Evolutionary conservation across 2,113 vertebrate species (phyloP), one percentile per base, ranked within the genome.

Genomic region (Sebastes fasciatus): DNA sequence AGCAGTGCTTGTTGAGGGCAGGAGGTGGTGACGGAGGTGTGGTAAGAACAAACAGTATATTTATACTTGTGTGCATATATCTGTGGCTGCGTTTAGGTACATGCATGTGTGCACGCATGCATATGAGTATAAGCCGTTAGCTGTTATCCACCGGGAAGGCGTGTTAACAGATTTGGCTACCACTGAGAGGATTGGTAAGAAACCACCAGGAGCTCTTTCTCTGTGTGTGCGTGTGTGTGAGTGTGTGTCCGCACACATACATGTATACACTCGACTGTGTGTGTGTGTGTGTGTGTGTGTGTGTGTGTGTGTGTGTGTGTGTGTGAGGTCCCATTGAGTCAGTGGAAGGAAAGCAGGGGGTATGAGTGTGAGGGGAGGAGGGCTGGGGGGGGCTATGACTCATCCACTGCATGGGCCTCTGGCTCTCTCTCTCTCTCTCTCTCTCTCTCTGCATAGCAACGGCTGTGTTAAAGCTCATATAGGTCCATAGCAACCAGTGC

Each of bases 331-430:
- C 88, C 86, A 89, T 86, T 90, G 88, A 91, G 90, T 89, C 82
- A 88, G 78, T 92, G 75, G 62, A 90, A 78, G 83, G 57, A 84
- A 83, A 74, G 83, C 66, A 89, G 89, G 88, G 86, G 85, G 86
- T 85, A 85, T 89, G 83, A 78, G 84, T 79, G 82, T 82, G 86
- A 72, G 74, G 67, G 79, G 80, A 70, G 63, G 72, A 83, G 51
- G 82, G 77, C 80, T 42, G 45, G 23, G 79, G 65, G 83, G 84
- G 81, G 75, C 79, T 88, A 91, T 94, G 94, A 94, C 85, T 94
- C 93, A 94, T 93, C 92, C 79, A 86, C 91, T 84, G 89, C 92
- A 92, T 92, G 89, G 85, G 83, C 88, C 89, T 93, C 82, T 90
- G 85, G 89, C 80, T 91, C 83, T 68, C 64, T 64, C 60, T 72